Evolutionary conservation across 2,888 invertebrate genomes (phyloP).

Genomic region (Epinotia nisella): DNA sequence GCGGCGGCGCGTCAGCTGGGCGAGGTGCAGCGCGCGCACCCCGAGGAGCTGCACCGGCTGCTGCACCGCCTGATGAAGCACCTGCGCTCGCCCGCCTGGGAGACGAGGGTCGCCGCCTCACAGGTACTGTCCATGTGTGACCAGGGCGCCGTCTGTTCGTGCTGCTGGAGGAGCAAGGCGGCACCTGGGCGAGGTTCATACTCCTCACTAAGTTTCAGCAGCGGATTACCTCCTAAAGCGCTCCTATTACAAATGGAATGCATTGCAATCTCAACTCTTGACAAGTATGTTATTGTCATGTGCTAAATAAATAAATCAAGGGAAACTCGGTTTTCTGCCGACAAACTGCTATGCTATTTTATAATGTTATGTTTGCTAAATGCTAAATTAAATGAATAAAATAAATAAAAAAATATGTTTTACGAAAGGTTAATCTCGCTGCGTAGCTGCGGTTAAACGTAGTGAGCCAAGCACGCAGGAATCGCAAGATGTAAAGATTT

Average conservation of each 20-base stretch:
- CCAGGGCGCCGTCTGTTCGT: slow-evolving; percentile 89
- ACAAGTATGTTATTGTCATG: too few relatives aligned
- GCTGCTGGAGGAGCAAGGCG: slow-evolving; percentile 94
- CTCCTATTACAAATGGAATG: too few relatives aligned
- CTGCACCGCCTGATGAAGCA: slow-evolving; percentile 91
- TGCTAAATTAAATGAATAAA: too few relatives aligned
- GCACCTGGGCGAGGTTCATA: slow-evolving; percentile 97
- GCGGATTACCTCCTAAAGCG: too few relatives aligned
- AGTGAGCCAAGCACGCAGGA: background rate
- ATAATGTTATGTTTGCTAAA: too few relatives aligned
- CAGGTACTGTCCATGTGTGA: slow-evolving; percentile 69
- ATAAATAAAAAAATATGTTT: slow-evolving; percentile 23
- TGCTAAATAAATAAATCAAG: too few relatives aligned
- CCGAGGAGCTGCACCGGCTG: slow-evolving; percentile 95
- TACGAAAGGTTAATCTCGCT: slow-evolving; percentile 1
- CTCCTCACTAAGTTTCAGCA: too few relatives aligned
- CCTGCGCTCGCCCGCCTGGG: slow-evolving; percentile 94
- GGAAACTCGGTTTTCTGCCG: too few relatives aligned
- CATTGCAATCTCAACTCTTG: too few relatives aligned
- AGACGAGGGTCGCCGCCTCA: slow-evolving; percentile 96
- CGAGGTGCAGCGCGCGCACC: slow-evolving; percentile 96
- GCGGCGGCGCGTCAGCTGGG: slow-evolving; percentile 98
- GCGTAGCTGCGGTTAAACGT: slow-evolving; percentile 11
- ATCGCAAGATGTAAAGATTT: background rate
- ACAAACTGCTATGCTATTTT: too few relatives aligned